A percentile compares a stretch with the other conserved stretches of the same genome.
phyloP scores from a whole-genome alignment of 2,888 invertebrate genomes.

The Meliscaeva auricollis region DNA sequence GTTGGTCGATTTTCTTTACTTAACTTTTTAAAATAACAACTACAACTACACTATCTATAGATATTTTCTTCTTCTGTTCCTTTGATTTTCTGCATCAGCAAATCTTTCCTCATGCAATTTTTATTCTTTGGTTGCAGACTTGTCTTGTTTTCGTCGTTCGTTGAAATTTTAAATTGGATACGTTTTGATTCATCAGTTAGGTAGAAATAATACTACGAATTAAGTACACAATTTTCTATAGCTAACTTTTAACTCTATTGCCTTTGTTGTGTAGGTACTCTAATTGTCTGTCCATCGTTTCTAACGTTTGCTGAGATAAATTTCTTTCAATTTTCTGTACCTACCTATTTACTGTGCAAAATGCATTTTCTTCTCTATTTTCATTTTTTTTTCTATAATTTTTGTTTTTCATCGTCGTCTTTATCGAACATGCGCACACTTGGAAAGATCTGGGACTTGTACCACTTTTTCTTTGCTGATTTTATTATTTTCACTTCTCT shows the following conservation, averaged over 20 bases:
- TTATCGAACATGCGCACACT: slow-evolving; percentile 66
- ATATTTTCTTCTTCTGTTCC: slow-evolving; percentile 22
- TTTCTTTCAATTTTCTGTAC: slow-evolving; percentile 30
- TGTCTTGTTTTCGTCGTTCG: slow-evolving; percentile 16
- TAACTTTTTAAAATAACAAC: not conserved
- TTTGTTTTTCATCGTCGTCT: slow-evolving; percentile 6
- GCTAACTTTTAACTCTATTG: not conserved
- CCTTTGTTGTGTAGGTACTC: not conserved
- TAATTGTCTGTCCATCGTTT: not conserved
- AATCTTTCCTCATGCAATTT: slow-evolving; percentile 40
- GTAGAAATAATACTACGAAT: not conserved
- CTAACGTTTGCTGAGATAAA: not conserved
- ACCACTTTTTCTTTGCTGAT: slow-evolving; percentile 59
- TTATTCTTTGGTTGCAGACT: slow-evolving; percentile 18
- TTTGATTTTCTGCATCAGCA: slow-evolving; percentile 44
- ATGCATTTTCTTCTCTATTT: slow-evolving; percentile 26
- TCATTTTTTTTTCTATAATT: slow-evolving; percentile 50
- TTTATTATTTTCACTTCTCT: slow-evolving; percentile 39
- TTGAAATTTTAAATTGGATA: slow-evolving; percentile 15
- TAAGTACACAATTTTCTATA: not conserved
- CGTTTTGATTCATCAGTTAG: slow-evolving; percentile 9
- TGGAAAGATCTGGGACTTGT: slow-evolving; percentile 61
- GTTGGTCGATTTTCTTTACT: slow-evolving; percentile 44
- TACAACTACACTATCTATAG: slow-evolving; percentile 23
- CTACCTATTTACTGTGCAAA: slow-evolving; percentile 31